Evolutionary conservation across 2,888 invertebrate genomes (phyloP), one percentile per base, ranked within the genome.

Genomic region (Phengaris alcon): DNA sequence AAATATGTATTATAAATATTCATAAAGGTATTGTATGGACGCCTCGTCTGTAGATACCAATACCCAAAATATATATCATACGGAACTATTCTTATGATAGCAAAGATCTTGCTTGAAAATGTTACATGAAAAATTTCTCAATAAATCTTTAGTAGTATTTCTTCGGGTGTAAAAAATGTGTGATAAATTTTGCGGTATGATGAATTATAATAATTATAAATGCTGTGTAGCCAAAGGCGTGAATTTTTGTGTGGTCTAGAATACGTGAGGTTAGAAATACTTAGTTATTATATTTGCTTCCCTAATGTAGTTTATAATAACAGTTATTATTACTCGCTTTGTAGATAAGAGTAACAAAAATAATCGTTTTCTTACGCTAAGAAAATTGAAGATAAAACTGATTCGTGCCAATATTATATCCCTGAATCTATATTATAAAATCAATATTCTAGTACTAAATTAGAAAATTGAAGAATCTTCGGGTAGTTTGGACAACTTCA

Each of bases 101-200:
- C 69, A 22, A 48, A 12, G 0, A 52, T 54, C 54, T 35, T 72
- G 6, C 52, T 52, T 35, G n/a, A 54, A 13, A 35, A 54, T 54
- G 72, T 54, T 35, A 54, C 54, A 72, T 72, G 72, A 72, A 72
- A 72, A 72, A 52, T 72, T 72, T 72, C 35, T 35, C 72, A 72
- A 72, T 72, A 72, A 72, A 72, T 72, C 72, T 72, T 72, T 72
- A 52, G 35, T 72, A 72, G 72, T 72, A 54, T 72, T 72, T 52
- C 52, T 72, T 72, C 8, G 72, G 35, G 52, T 72, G 72, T 72
- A 52, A 72, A 72, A 72, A 72, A 69, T 72, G 51, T 70, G 70
- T 54, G 35, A 72, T 72, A 72, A 72, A 72, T 72, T 72, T 52
- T 72, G 72, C 35, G 72, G 72, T 72, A 54, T 22, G 22, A 70